A percentile compares a stretch with the other conserved stretches of the same genome.
Evolutionary conservation across 1,140 invertebrate species (phyloP).

Genomic region (Drosophila willistoni): DNA sequence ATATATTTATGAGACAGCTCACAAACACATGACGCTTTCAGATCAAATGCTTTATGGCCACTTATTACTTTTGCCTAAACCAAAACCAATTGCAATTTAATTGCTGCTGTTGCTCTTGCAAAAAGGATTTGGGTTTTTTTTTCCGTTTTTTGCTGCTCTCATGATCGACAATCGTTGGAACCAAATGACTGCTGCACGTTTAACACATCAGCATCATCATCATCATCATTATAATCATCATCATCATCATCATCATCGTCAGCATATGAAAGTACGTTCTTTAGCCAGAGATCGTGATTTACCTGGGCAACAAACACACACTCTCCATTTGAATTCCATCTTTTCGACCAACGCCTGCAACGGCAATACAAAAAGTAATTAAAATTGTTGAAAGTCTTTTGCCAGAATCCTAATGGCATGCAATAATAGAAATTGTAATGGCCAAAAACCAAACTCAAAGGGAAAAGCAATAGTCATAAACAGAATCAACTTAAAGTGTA

Average conservation of each 20-base stretch:
- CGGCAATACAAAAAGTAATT: constrained; percentile 53
- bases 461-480: constrained; percentile 21
- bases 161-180: constrained; percentile 81
- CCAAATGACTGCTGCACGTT: constrained; percentile 80
- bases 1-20: constrained; percentile 53
- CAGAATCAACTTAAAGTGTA: constrained; percentile 2
- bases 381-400: constrained; percentile 61
- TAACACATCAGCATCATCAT: constrained; percentile 61
- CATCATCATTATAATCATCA: neutral
- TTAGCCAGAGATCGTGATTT: constrained; percentile 47
- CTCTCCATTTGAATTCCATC: constrained; percentile 19
- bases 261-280: constrained; percentile 41
- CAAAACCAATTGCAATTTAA: constrained; percentile 55
- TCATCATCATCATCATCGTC: constrained; percentile 7
- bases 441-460: constrained; percentile 35
- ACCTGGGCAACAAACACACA: constrained; percentile 28
- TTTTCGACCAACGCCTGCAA: constrained; percentile 42
- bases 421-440: constrained; percentile 61
- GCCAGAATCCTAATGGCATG: constrained; percentile 55
- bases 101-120: constrained; percentile 34
- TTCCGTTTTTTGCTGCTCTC: constrained; percentile 7
- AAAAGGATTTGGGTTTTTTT: too few relatives aligned
- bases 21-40: too few relatives aligned
- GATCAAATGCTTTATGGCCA: too few relatives aligned
- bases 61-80: too few relatives aligned